Percentiles rank a stretch among this genome's conserved stretches.
Evolutionary conservation across 2,888 invertebrate genomes (phyloP).

Genomic region (Acrocyrtus sp.): DNA sequence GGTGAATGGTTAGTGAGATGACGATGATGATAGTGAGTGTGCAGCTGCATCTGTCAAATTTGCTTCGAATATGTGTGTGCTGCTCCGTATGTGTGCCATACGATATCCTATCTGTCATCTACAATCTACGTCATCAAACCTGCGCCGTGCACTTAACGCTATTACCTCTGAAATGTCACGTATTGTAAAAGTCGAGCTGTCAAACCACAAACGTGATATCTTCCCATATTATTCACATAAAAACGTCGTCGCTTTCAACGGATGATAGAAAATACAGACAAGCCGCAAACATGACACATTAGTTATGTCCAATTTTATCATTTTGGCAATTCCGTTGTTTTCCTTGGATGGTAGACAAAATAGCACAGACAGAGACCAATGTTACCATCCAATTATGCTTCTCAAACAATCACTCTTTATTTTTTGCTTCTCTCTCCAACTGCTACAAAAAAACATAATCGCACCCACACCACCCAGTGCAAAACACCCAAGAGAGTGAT

Average conservation of each 20-base stretch:
- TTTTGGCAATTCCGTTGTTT: conserved; percentile 1
- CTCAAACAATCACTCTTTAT: too few relatives aligned
- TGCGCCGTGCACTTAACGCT: too few relatives aligned
- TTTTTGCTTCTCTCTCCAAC: too few relatives aligned
- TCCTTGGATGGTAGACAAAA: too few relatives aligned
- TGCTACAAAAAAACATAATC: too few relatives aligned
- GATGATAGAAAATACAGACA: too few relatives aligned
- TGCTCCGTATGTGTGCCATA: neutral
- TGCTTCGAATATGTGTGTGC: conserved; percentile 4
- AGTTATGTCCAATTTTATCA: conserved; percentile 6
- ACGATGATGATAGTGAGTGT: neutral
- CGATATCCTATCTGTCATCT: too few relatives aligned
- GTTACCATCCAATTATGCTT: too few relatives aligned
- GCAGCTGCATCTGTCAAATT: conserved; percentile 26
- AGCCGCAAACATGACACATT: conserved; percentile 3
- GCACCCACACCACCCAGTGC: conserved; percentile 11
- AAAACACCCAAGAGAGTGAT: neutral
- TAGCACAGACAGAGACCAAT: too few relatives aligned
- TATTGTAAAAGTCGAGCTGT: conserved; percentile 14
- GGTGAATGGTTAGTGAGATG: conserved; percentile 5
- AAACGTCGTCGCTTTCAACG: too few relatives aligned
- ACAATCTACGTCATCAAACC: too few relatives aligned
- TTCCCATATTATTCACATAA: too few relatives aligned
- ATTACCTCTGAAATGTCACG: conserved; percentile 11
- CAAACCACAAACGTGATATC: conserved; percentile 10